Evolutionary conservation across 2,113 vertebrate genomes (phyloP).

Genomic region (Ceratotherium simum): DNA sequence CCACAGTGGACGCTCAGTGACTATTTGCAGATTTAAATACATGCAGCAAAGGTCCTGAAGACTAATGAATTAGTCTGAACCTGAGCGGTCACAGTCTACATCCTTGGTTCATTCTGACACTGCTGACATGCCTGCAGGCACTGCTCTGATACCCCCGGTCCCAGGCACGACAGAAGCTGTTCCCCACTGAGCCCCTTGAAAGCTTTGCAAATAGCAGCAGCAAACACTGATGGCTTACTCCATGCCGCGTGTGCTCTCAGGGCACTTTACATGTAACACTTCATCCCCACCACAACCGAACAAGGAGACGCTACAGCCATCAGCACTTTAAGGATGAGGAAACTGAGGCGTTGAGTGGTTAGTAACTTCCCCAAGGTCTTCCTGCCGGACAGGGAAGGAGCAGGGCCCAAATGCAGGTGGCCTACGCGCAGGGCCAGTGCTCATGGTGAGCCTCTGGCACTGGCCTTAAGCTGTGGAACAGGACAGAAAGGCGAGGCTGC

Average conservation of each 20-base stretch:
- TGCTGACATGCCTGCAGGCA: neutral
- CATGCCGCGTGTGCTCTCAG: accelerated
- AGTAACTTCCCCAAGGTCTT: neutral
- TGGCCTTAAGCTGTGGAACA: neutral
- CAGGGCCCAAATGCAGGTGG: neutral
- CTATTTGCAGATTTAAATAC: neutral
- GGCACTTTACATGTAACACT: neutral
- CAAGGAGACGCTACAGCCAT: neutral
- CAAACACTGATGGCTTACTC: neutral
- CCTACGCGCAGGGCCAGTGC: neutral
- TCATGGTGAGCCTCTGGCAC: neutral
- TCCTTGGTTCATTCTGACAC: neutral
- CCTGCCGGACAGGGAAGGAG: neutral
- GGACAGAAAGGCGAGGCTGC: neutral
- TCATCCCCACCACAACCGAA: neutral
- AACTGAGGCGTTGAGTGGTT: neutral
- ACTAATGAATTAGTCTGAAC: neutral
- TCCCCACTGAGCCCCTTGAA: neutral
- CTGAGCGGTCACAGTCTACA: neutral
- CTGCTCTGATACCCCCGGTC: neutral
- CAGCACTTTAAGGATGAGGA: neutral
- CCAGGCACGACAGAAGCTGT: neutral
- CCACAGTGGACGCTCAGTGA: neutral
- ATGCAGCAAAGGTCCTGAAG: neutral
- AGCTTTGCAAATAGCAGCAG: neutral